A percentile compares a stretch with the other conserved stretches of the same genome.
Conservation (phyloP, 1,140 invertebrate genomes). For the Drosophila subpulchrella region DNA sequence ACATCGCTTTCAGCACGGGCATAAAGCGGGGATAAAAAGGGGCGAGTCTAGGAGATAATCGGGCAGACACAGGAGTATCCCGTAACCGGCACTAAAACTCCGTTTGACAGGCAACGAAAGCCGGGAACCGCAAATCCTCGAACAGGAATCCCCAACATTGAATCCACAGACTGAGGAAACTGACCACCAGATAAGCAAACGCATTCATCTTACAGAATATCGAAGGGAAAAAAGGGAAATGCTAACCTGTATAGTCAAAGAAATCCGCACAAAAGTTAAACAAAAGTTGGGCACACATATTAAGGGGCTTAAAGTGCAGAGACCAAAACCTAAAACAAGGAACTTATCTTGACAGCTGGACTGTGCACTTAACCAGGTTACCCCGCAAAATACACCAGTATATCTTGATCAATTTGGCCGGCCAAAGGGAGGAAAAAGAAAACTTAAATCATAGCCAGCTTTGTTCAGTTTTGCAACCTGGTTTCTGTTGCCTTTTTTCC, state of each 20-base stretch:
- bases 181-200: conserved; percentile 72
- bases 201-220: conserved; percentile 73
- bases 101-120: conserved; percentile 70
- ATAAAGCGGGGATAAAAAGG: not conserved
- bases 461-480: conserved; percentile 47
- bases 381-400: conserved; percentile 22
- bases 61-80: conserved; percentile 7
- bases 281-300: conserved; percentile 54
- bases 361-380: conserved; percentile 51
- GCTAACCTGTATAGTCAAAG: conserved; percentile 9
- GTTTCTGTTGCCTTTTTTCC: conserved; percentile 24
- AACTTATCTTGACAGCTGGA: conserved; percentile 47
- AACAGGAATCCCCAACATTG: conserved; percentile 8
- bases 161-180: conserved; percentile 41
- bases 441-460: conserved; percentile 53
- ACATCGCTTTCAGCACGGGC: conserved; percentile 54
- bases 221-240: conserved; percentile 12
- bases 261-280: conserved; percentile 43
- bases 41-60: conserved; percentile 6
- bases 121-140: conserved; percentile 6
- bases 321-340: conserved; percentile 40
- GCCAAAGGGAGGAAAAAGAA: conserved; percentile 11
- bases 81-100: conserved; percentile 56
- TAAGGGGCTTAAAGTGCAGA: conserved; percentile 49
- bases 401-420: conserved; percentile 57